Evolutionary conservation across 2,888 invertebrate species (phyloP), one percentile per base, ranked within the genome.

Genomic region (Harmothoe impar): DNA sequence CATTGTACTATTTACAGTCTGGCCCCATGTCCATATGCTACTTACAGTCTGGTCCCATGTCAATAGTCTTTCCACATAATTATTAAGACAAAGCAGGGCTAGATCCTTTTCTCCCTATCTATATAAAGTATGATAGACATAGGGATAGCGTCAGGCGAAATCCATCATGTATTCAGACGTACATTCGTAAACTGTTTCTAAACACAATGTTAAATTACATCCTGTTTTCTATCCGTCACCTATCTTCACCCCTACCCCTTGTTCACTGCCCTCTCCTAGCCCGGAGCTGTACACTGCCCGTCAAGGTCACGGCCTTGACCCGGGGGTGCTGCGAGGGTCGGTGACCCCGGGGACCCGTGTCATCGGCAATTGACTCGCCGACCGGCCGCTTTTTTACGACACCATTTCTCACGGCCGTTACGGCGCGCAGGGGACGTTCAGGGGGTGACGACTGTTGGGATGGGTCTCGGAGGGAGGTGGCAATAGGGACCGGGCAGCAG

Each of bases 261-360:
- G 77, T n/a, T 5, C 77, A 10, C 77, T 29, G 10, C 77, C 29
- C 29, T 31, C 77, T 7, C 77, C n/a, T 17, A 25, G 17, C 77
- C 77, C 77, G 3, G 77, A 29, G 29, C 77, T 20, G 77, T 17
- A 3, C 15, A 31, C n/a, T 10, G 77, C 77, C 17, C 81, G 86
- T 86, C 86, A 86, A 54, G 86, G 86, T 84, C 54, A 7, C 25
- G 56, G 31, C 54, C 52, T 86, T 86, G 54, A 86, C 86, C 86
- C 86, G n/a, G n/a, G 86, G 86, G 56, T 54, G 54, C 86, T 33
- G 52, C 7, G 10, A 10, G 56, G 17, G 31, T n/a, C 54, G 25
- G 52, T 86, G 54, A 86, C 86, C 86, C 54, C 52, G 1, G 86
- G 54, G 86, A 86, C 86, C 86, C 54, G 86, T 86, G 86, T 86